Evolutionary conservation across 2,113 vertebrate genomes (phyloP), one percentile per base, ranked within the genome.

Genomic region (Platycercus adscitus): DNA sequence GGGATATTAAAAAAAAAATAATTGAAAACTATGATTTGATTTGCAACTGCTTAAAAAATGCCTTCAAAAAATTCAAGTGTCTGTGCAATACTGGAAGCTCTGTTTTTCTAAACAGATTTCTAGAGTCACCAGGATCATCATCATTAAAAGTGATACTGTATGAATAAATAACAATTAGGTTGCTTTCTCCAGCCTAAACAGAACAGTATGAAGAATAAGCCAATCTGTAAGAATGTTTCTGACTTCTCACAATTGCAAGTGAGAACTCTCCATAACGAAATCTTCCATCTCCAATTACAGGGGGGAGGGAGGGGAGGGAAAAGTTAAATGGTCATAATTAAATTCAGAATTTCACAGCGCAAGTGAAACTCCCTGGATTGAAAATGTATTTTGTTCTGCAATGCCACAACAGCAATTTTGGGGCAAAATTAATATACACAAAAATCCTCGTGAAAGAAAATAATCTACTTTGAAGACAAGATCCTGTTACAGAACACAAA

Each of bases 81-180:
- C 85, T 91, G 35, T 91, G 64, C 85, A 72, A 46, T 71, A 86
- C 55, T 76, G 87, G 79, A 96, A 96, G 55, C 53, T 89, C 47
- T 90, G 86, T 78, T 97, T 64, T 86, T 93, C 95, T 91, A 88
- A 86, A 86, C 72, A 83, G 93, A 93, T 89, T 93, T 96, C 90
- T 88, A 49, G 96, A 97, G 78, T 91, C 90, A 95, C 47, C 17
- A 64, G 78, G 93, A 82, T 96, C 84, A 95, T 94, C 64, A 71
- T 58, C 69, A 82, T 83, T 88, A 85, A 78, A 96, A 96, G 77
- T 56, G 91, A 94, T 69, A 79, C 70, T 58, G 33, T 44, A 81
- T 76, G 76, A 97, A 93, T 60, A 95, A 88, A 73, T 81, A 95
- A 86, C n/a, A 52, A 87, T 47, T 88, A 91, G 92, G 77, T 63